Evolutionary conservation across 2,888 invertebrate species (phyloP), one percentile per base, ranked within the genome.

Genomic region (Drosophila macrothrix): DNA sequence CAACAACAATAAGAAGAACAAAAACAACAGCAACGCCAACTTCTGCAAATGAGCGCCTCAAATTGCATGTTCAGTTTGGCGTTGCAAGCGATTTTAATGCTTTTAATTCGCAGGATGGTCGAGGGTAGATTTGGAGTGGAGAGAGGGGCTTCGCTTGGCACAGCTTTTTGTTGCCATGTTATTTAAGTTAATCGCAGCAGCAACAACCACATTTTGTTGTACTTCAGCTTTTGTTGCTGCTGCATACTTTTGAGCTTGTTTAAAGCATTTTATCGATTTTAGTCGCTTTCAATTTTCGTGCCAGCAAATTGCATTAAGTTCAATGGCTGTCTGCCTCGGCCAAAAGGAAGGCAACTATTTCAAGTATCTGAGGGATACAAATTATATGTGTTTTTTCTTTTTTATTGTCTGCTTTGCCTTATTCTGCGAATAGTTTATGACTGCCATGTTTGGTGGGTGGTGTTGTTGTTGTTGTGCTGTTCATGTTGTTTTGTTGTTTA

Each of bases 1-100:
- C 66, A 52, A 5, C 59, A 67, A 55, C 60, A 52, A 5, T 54
- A 67, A 53, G 41, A 59, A 41, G 53, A 74, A 25, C 66, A 52
- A 4, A 52, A 68, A 55, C 66, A 52, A 5, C 56, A 67, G 33
- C 52, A 65, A 50, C 65, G 56, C 50, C 69, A 76, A 67, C 64
- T 59, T 54, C 46, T 43, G 67, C 61, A 71, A 74, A 70, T 53
- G 61, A 67, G 63, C 54, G 70, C 78, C 68, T 80, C 80, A 87
- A 84, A 88, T 90, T 85, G 85, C 85, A 85, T 88, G 80, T 88
- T 88, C 78, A 74, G 82, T 84, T 80, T 70, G 62, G 62, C 62
- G 67, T 63, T 61, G 75, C 73, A 60, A 78, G 80, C 82, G 66
- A 78, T 84, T 83, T 78, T 81, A 85, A 90, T 88, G 90, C 79